Evolutionary conservation across 2,888 invertebrate species (phyloP), one percentile per base, ranked within the genome.

Genomic region (Phytoseiulus persimilis): DNA sequence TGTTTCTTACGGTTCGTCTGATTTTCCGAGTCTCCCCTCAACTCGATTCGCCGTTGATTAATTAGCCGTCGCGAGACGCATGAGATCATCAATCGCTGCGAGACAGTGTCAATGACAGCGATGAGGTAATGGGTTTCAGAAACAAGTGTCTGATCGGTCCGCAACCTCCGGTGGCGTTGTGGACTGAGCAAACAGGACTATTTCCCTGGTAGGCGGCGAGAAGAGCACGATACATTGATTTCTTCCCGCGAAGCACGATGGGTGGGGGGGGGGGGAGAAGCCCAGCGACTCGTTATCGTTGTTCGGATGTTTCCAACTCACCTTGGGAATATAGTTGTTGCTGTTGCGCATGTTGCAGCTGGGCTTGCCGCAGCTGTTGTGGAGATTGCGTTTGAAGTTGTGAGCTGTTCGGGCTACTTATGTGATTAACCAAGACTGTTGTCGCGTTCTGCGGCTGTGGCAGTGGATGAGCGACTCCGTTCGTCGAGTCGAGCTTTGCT

Each of bases 401-500:
- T 28, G n/a, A 39, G 33, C 31, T 87, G 87, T 32, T 87, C 5
- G 87, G 32, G 18, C 28, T 83, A 31, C 83, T 33, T 2, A 83
- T 31, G 32, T n/a, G n/a, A 45, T 87, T 87, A 0, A 33, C 87
- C 65, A 65, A 65, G 28, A 65, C 65, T 65, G 65, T 65, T 23
- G 65, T 65, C 65, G 65, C 1, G 65, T 65, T 65, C 18, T 65
- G 65, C 65, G 5, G 65, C 65, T 65, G 65, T 18, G 5, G 65
- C 65, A 6, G 39, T 39, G 65, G 65, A 65, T 65, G 65, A 65
- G 65, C 65, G 65, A 65, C 18, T 1, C 65, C 65, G 65, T 65
- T 65, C n/a, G n/a, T n/a, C 65, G 65, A 65, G 65, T 65, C 65
- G 65, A 65, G 65, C 65, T 65, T 31, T 39, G 94, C 92, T 92